phyloP scores from a whole-genome alignment of 2,888 invertebrate genomes.

The Oscheius sp. region DNA sequence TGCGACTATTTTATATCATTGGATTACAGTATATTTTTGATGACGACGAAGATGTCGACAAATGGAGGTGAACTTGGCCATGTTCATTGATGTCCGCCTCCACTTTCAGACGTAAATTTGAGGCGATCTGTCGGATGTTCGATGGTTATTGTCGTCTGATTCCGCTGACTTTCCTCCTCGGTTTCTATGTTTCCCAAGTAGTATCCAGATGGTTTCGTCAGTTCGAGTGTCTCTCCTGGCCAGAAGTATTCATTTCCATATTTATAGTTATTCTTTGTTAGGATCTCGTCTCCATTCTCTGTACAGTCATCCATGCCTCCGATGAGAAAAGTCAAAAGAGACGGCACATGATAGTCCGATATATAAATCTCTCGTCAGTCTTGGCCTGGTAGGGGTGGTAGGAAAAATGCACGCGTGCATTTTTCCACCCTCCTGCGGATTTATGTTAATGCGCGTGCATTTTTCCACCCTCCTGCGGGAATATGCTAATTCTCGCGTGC shows the following conservation, averaged over 20 bases:
- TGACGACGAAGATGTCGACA: conserved; percentile 42
- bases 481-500: too few relatives aligned
- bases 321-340: conserved; percentile 52
- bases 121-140: conserved; percentile 58
- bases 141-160: conserved; percentile 61
- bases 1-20: conserved; percentile 51
- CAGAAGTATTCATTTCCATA: conserved; percentile 37
- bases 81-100: too few relatives aligned
- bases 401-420: too few relatives aligned
- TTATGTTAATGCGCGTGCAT: too few relatives aligned
- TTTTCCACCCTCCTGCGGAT: conserved; percentile 2
- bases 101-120: conserved; percentile 49
- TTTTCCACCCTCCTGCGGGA: too few relatives aligned
- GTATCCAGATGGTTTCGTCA: conserved; percentile 59
- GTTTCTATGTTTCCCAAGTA: conserved; percentile 63
- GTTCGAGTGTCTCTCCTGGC: conserved; percentile 60
- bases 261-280: too few relatives aligned
- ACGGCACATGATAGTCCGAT: conserved; percentile 61
- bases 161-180: conserved; percentile 66
- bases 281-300: conserved; percentile 56
- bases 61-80: conserved; percentile 18
- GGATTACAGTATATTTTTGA: conserved; percentile 44
- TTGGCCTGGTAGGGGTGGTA: conserved; percentile 59
- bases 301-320: conserved; percentile 50
- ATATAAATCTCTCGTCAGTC: conserved; percentile 59